Conservation (phyloP, 2,797 vertebrate species). For the Alosa sapidissima region DNA sequence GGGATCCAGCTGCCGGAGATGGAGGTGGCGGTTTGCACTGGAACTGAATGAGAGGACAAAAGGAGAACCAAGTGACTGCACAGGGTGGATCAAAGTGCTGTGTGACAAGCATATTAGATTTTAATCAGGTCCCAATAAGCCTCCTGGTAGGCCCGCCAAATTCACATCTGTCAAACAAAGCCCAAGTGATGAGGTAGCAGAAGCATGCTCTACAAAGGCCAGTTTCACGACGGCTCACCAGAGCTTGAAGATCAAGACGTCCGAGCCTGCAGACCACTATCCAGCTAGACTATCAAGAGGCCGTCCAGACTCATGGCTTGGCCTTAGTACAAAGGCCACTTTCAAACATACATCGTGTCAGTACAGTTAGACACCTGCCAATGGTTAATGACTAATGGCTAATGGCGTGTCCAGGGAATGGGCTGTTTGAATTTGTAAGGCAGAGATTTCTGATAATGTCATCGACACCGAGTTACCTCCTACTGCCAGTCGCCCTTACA, state of each 20-base stretch:
- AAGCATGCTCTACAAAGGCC: slow-evolving; percentile 49
- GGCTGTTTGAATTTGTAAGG: slow-evolving; percentile 34
- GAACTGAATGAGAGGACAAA: slow-evolving; percentile 11
- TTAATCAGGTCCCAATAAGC: slow-evolving; percentile 53
- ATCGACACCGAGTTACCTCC: slow-evolving; percentile 57
- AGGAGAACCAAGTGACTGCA: background rate
- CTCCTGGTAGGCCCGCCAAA: slow-evolving; percentile 42
- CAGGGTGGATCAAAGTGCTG: slow-evolving; percentile 59
- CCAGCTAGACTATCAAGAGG: slow-evolving; percentile 58
- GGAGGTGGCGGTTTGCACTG: slow-evolving; percentile 22
- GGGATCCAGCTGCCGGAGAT: slow-evolving; percentile 19
- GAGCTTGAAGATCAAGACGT: slow-evolving; percentile 34
- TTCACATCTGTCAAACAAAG: slow-evolving; percentile 57
- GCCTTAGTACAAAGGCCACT: slow-evolving; percentile 42
- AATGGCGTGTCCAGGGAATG: slow-evolving; percentile 46
- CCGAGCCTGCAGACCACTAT: slow-evolving; percentile 47
- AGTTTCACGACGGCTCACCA: slow-evolving; percentile 42
- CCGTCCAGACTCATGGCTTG: slow-evolving; percentile 19
- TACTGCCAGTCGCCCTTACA: slow-evolving; percentile 54
- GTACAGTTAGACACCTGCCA: slow-evolving; percentile 52
- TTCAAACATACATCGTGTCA: slow-evolving; percentile 44
- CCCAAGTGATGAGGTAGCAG: slow-evolving; percentile 43
- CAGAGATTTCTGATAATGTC: slow-evolving; percentile 54
- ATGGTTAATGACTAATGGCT: slow-evolving; percentile 56
- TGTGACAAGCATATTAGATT: slow-evolving; percentile 51